Evolutionary conservation across 2,113 vertebrate species (phyloP).

Genomic region (Cnemophilus loriae): DNA sequence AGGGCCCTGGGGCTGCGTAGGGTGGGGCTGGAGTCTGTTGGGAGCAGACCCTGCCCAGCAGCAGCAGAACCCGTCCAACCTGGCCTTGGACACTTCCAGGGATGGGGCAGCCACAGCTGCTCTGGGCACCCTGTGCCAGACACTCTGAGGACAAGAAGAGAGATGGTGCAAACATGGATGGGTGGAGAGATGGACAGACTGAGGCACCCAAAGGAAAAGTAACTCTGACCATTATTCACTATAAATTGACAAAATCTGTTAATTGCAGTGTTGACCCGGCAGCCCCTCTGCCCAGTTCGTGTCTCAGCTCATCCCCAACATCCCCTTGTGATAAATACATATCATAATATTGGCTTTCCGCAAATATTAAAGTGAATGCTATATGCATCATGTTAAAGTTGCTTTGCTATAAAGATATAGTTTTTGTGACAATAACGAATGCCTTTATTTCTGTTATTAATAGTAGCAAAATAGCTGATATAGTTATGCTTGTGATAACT

Average conservation of each 20-base stretch:
- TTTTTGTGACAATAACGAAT: too few species aligned
- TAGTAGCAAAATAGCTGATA: too few species aligned
- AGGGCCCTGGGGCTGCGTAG: neutral
- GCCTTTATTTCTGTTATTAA: too few species aligned
- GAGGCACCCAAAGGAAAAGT: neutral
- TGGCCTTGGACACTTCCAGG: neutral
- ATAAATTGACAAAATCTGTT: neutral
- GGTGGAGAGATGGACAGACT: neutral
- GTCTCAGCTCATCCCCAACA: neutral
- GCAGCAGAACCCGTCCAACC: neutral
- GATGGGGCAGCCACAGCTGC: neutral
- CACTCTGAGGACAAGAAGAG: neutral
- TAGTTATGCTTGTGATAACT: too few species aligned
- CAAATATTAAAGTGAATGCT: too few species aligned
- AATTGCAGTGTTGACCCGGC: neutral
- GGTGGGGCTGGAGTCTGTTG: neutral
- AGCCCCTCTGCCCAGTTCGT: neutral
- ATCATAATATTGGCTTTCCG: too few species aligned
- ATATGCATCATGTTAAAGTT: too few species aligned
- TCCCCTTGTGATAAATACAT: too few species aligned
- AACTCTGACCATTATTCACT: neutral
- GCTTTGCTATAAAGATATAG: too few species aligned
- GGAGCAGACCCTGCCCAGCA: neutral
- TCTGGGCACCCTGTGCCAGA: neutral
- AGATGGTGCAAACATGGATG: fast-evolving